phyloP scores from a whole-genome alignment of 2,113 vertebrate genomes.

The Ictidomys tridecemlineatus region DNA sequence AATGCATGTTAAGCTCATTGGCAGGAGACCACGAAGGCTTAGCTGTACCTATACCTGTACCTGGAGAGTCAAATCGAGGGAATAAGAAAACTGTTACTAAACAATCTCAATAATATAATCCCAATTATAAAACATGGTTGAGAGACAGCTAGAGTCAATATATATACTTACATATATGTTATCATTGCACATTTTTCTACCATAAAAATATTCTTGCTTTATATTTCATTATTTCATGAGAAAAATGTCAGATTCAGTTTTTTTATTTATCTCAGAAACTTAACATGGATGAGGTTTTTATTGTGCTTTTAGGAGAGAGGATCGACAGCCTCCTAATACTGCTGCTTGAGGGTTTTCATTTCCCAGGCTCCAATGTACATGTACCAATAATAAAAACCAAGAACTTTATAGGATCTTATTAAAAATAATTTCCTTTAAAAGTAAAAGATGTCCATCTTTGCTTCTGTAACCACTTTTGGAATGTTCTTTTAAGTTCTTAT shows the following conservation, averaged over 20 bases:
- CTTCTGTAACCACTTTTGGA: slow-evolving; percentile 14
- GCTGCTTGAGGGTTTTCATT: not conserved
- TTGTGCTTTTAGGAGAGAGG: not conserved
- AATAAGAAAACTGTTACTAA: not conserved
- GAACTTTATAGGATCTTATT: not conserved
- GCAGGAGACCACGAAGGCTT: not conserved
- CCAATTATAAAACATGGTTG: not conserved
- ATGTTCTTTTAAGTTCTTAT: slow-evolving; percentile 50
- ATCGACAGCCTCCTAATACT: not conserved
- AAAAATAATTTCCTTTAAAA: slow-evolving; percentile 71
- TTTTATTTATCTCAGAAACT: not conserved
- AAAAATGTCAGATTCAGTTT: not conserved
- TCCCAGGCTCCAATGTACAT: not conserved
- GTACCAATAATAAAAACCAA: not conserved
- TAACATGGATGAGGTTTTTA: not conserved
- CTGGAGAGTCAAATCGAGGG: not conserved
- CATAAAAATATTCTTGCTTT: not conserved
- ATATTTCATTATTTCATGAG: slow-evolving; percentile 19
- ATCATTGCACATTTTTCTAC: not conserved
- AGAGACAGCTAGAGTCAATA: not conserved
- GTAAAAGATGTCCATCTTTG: slow-evolving; percentile 38
- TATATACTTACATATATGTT: not conserved
- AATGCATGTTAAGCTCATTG: not conserved
- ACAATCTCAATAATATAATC: not conserved
- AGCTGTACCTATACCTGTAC: not conserved